Percentiles rank a stretch among this genome's conserved stretches.
phyloP scores from a whole-genome alignment of 30 jellyfish, hydroid and myxozoan species.

The Turritopsis rubra region DNA sequence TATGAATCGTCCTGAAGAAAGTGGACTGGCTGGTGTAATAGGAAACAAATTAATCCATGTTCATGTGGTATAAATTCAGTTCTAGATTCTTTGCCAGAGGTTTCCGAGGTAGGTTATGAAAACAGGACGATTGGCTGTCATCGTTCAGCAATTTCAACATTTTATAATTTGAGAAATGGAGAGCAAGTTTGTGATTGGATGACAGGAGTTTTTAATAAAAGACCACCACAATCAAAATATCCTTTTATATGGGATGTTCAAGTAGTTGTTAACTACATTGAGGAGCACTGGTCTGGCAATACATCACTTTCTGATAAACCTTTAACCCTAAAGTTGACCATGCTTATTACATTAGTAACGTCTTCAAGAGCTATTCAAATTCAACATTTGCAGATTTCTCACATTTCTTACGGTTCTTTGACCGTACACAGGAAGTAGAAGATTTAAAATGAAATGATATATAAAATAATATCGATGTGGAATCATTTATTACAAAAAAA shows the following conservation, averaged over 20 bases:
- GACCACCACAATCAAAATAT: neutral
- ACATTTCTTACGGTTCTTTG: too few relatives aligned
- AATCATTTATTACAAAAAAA: too few relatives aligned
- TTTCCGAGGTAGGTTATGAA: neutral
- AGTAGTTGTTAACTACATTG: neutral
- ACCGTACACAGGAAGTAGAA: too few relatives aligned
- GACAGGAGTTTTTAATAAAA: constrained; percentile 5
- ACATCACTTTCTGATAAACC: neutral
- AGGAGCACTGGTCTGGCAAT: neutral
- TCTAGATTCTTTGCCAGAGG: neutral
- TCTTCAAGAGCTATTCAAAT: too few relatives aligned
- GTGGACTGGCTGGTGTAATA: neutral
- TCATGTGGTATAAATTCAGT: neutral
- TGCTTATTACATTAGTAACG: too few relatives aligned
- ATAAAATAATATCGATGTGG: too few relatives aligned
- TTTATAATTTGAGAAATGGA: neutral
- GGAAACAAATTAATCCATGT: neutral
- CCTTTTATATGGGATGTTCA: neutral
- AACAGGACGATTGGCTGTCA: neutral
- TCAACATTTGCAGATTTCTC: too few relatives aligned
- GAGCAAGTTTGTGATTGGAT: neutral
- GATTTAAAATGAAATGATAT: too few relatives aligned
- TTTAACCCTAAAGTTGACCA: too few relatives aligned
- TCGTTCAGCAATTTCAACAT: neutral
- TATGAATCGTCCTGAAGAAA: neutral